Evolutionary conservation across 2,797 vertebrate genomes (phyloP).

Genomic region (Uromys caudimaculatus): DNA sequence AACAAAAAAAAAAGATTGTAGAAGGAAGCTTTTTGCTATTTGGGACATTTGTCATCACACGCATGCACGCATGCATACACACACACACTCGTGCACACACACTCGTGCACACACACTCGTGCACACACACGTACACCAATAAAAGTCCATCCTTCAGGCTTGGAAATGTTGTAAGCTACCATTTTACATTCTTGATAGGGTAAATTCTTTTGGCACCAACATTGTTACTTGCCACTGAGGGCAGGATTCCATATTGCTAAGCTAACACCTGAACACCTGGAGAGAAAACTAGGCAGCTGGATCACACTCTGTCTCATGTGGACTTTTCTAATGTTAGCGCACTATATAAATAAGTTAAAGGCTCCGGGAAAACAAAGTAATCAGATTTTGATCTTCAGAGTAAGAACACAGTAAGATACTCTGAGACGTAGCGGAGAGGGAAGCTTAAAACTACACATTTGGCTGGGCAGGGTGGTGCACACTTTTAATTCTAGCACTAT

Average conservation of each 20-base stretch:
- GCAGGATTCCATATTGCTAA: not conserved
- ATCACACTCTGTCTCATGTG: not conserved
- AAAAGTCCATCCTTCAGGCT: not conserved
- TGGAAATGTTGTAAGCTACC: not conserved
- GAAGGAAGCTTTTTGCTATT: not conserved
- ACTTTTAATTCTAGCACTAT: not conserved
- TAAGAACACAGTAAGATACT: not conserved
- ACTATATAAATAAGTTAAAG: constrained; percentile 41
- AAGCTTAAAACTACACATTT: not conserved
- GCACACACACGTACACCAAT: not conserved
- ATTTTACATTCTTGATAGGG: not conserved
- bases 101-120: not conserved
- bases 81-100: no score
- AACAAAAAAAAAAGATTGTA: not conserved
- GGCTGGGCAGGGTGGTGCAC: no score
- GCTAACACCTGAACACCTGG: not conserved
- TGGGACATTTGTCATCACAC: not conserved
- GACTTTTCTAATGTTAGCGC: constrained; percentile 19
- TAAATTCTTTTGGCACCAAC: not conserved
- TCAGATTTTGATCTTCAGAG: not conserved
- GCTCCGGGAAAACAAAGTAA: constrained; percentile 43
- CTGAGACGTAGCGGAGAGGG: not conserved
- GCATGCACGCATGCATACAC: no score
- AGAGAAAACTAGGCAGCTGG: constrained; percentile 5
- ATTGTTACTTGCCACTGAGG: not conserved